phyloP scores from a whole-genome alignment of 1,140 invertebrate species.

The Nasonia longicornis region DNA sequence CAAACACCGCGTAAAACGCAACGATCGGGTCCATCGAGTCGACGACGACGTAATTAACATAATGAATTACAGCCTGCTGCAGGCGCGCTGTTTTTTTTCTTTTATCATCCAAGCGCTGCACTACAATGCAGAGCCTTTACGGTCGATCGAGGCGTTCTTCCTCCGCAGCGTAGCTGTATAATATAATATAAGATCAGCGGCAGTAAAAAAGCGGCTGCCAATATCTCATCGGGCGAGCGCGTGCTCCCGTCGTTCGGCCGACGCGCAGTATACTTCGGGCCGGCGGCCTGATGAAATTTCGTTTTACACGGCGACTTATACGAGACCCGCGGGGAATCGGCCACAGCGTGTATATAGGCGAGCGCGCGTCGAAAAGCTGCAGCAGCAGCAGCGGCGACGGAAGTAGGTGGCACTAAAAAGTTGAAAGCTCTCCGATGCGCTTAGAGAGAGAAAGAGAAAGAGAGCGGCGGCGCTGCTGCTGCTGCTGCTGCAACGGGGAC shows the following conservation, averaged over 20 bases:
- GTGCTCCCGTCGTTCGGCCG: background rate
- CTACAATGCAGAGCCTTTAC: background rate
- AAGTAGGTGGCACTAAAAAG: constrained; percentile 42
- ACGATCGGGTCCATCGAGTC: background rate
- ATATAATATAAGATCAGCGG: background rate
- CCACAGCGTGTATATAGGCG: background rate
- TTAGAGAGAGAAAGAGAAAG: background rate
- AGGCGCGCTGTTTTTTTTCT: background rate
- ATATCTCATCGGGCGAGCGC: background rate
- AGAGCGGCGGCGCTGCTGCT: background rate
- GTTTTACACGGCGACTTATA: constrained; percentile 2
- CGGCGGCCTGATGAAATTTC: constrained; percentile 36
- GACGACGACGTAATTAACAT: background rate
- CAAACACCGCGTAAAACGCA: background rate
- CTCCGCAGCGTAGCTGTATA: too few relatives aligned
- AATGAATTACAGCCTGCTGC: background rate
- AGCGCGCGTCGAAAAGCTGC: constrained; percentile 22
- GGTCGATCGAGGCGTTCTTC: background rate
- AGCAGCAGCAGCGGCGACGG: background rate
- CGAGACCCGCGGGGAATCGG: constrained; percentile 18
- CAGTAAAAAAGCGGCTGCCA: background rate
- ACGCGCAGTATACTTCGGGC: background rate
- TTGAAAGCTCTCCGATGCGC: constrained; percentile 37
- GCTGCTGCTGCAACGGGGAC: background rate
- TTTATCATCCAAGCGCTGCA: background rate